These are phyloP conservation scores for Tipula unca DNA, from an alignment of 2,888 invertebrate genomes.

Conservation along the genomic window DNA sequence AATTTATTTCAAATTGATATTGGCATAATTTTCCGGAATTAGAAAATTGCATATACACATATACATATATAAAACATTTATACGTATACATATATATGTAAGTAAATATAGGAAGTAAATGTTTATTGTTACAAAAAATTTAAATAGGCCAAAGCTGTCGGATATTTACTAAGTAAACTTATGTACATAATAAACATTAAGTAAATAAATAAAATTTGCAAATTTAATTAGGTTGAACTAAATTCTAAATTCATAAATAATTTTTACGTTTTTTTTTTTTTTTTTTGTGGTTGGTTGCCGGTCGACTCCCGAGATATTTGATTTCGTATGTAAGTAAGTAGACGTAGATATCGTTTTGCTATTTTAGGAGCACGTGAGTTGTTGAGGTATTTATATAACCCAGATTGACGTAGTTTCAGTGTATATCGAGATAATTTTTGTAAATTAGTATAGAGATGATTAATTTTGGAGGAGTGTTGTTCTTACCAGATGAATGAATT, in stretches of 20 bases:
- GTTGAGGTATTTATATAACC: not conserved
- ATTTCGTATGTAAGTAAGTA: too few species aligned
- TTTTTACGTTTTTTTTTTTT: too few species aligned
- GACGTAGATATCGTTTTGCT: not conserved
- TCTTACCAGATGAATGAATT: too few species aligned
- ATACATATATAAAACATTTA: not conserved
- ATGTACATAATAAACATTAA: too few species aligned
- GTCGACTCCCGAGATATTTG: not conserved
- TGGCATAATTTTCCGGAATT: constrained; percentile 8
- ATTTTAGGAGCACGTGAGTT: not conserved
- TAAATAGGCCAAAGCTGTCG: not conserved
- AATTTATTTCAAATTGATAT: not conserved
- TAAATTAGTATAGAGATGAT: not conserved
- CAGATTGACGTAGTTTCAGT: not conserved
- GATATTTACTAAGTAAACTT: too few species aligned
- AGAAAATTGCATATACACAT: not conserved
- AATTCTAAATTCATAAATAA: not conserved
- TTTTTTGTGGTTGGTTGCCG: not conserved
- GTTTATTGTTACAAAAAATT: not conserved
- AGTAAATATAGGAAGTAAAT: not conserved
- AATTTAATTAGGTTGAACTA: not conserved
- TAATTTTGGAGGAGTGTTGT: not conserved
- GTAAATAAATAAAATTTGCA: not conserved
- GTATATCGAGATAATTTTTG: not conserved
- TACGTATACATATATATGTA: not conserved